A percentile compares a stretch with the other conserved stretches of the same genome.
phyloP scores from a whole-genome alignment of 35 echinoderm and acorn worm species.

The Ophioderma brevispina region DNA sequence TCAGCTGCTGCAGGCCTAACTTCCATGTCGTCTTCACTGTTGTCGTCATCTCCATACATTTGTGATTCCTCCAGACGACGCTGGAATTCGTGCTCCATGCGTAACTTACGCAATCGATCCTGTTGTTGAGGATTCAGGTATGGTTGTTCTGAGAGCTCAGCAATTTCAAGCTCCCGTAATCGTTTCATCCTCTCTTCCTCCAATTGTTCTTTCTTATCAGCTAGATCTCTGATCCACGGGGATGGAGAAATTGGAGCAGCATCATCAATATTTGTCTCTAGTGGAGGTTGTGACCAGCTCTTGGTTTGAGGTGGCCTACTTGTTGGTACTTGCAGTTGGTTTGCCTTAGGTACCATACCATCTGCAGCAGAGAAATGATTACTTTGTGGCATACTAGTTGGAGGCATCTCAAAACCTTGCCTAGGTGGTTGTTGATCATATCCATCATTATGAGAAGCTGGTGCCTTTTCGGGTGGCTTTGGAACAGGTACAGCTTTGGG shows the following conservation, averaged over 20 bases:
- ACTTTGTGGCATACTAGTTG: background rate
- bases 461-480: constrained; percentile 47
- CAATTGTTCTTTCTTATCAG: constrained; percentile 63
- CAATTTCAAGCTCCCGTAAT: constrained; percentile 65
- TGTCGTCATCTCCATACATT: constrained; percentile 50
- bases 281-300: background rate
- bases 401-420: background rate
- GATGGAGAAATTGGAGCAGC: constrained; percentile 47
- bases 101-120: constrained; percentile 75
- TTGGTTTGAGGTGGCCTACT: background rate
- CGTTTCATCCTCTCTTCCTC: constrained; percentile 65
- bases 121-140: constrained; percentile 78
- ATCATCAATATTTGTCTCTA: background rate
- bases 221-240: constrained; percentile 78
- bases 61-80: constrained; percentile 68
- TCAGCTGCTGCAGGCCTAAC: background rate
- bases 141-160: constrained; percentile 45
- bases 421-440: background rate
- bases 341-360: background rate
- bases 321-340: background rate
- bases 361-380: background rate
- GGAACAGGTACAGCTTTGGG: constrained; percentile 76
- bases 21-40: constrained; percentile 65
- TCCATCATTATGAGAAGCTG: constrained; percentile 9
- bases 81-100: constrained; percentile 83